Percentiles rank a stretch among this genome's conserved stretches.
These are phyloP conservation scores for Aratinga solstitialis DNA, from an alignment of 2,797 vertebrate species.

Conservation along the genomic window DNA sequence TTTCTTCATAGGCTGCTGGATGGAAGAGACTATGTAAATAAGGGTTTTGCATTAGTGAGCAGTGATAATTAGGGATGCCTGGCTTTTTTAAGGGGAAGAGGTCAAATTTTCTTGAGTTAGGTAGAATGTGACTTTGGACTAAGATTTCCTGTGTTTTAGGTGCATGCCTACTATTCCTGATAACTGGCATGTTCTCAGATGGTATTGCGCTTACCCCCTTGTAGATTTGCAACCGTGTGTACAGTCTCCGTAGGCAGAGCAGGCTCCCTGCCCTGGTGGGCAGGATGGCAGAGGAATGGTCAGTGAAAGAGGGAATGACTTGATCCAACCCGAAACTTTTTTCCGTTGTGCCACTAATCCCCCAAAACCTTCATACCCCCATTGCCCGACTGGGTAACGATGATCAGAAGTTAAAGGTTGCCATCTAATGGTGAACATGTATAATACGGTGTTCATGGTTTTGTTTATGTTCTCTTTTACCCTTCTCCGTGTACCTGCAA, in stretches of 20 bases:
- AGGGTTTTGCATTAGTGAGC: neutral
- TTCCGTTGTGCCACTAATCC: neutral
- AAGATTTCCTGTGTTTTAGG: neutral
- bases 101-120: neutral
- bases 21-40: neutral
- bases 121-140: neutral
- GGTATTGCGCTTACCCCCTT: neutral
- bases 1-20: neutral
- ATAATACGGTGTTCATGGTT: neutral
- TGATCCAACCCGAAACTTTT: neutral
- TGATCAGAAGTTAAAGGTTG: constrained; percentile 47
- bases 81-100: neutral
- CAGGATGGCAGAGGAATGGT: neutral
- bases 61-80: neutral
- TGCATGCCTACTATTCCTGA: neutral
- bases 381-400: neutral
- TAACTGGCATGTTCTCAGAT: fast-evolving
- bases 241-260: neutral
- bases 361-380: neutral
- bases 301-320: neutral
- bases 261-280: neutral
- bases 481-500: neutral
- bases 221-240: neutral
- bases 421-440: constrained; percentile 38
- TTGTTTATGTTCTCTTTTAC: neutral